phyloP scores from a whole-genome alignment of 2,888 invertebrate species.

The Ptilodon capucinus region DNA sequence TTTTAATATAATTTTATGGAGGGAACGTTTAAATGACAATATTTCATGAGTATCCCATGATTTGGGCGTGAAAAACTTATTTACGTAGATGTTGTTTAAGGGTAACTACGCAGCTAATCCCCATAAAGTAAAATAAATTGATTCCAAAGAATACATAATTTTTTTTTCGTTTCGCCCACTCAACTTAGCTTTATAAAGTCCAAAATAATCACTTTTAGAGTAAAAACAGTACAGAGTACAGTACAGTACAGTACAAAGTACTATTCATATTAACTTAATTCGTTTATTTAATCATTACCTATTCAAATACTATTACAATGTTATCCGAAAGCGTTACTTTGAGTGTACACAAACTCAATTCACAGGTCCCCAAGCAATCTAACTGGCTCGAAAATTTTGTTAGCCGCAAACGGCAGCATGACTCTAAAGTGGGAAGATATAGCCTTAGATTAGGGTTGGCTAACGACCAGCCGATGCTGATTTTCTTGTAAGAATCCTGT shows the following conservation, averaged over 20 bases:
- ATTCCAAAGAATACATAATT: too few species aligned
- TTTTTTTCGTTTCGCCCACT: too few species aligned
- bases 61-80: neutral
- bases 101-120: neutral
- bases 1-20: conserved; percentile 26
- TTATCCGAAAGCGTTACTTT: conserved; percentile 20
- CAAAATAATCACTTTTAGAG: too few species aligned
- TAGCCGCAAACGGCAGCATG: conserved; percentile 18
- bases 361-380: conserved; percentile 33
- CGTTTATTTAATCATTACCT: neutral
- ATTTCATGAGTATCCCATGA: conserved; percentile 17
- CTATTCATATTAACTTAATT: neutral
- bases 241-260: too few species aligned
- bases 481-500: too few species aligned
- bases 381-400: conserved; percentile 32
- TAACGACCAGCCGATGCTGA: conserved; percentile 2
- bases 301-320: conserved; percentile 7
- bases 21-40: conserved; percentile 28
- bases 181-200: too few species aligned
- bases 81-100: neutral
- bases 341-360: conserved; percentile 10
- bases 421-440: conserved; percentile 8
- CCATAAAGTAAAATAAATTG: neutral
- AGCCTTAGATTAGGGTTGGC: conserved; percentile 9
- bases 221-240: too few species aligned